These are phyloP conservation scores for Proteles cristata DNA, from an alignment of 2,113 vertebrate genomes.

Conservation along the genomic window DNA sequence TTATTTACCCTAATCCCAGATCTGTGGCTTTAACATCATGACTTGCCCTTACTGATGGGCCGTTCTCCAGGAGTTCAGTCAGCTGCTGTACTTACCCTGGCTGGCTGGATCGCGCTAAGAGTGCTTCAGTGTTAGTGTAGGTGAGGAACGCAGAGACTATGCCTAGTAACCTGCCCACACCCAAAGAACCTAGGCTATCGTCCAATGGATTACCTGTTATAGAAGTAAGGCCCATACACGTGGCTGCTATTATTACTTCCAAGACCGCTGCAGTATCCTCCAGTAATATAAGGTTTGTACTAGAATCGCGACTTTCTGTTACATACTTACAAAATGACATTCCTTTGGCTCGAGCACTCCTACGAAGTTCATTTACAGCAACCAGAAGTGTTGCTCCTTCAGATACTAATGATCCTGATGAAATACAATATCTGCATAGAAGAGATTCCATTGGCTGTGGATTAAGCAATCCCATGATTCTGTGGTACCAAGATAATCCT, in stretches of 20 bases:
- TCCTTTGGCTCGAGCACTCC: slow-evolving; percentile 90
- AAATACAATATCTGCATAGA: slow-evolving; percentile 98
- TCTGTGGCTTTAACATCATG: slow-evolving; percentile 99
- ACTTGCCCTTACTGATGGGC: slow-evolving; percentile 97
- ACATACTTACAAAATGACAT: slow-evolving; percentile 97
- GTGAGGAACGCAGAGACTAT: slow-evolving; percentile 97
- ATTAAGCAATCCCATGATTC: slow-evolving; percentile 96
- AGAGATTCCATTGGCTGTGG: slow-evolving; percentile 96
- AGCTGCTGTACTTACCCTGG: slow-evolving; percentile 95
- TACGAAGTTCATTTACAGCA: slow-evolving; percentile 97
- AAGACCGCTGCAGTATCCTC: slow-evolving; percentile 97
- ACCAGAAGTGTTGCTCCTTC: slow-evolving; percentile 99
- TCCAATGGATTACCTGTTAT: slow-evolving; percentile 95
- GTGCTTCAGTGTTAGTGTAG: slow-evolving; percentile 97
- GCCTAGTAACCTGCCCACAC: slow-evolving; percentile 95
- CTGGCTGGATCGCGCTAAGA: slow-evolving; percentile 96
- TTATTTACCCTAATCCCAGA: slow-evolving; percentile 97
- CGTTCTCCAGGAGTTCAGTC: slow-evolving; percentile 95
- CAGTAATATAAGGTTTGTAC: slow-evolving; percentile 97
- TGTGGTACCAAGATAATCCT: slow-evolving; percentile 99
- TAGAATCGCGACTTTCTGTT: slow-evolving; percentile 96
- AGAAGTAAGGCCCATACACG: slow-evolving; percentile 98
- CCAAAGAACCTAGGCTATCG: slow-evolving; percentile 96
- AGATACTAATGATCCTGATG: slow-evolving; percentile 97
- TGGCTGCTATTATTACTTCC: slow-evolving; percentile 93